Evolutionary conservation across 1,140 invertebrate species (phyloP), one percentile per base, ranked within the genome.

Genomic region (Drosophila gunungcola): DNA sequence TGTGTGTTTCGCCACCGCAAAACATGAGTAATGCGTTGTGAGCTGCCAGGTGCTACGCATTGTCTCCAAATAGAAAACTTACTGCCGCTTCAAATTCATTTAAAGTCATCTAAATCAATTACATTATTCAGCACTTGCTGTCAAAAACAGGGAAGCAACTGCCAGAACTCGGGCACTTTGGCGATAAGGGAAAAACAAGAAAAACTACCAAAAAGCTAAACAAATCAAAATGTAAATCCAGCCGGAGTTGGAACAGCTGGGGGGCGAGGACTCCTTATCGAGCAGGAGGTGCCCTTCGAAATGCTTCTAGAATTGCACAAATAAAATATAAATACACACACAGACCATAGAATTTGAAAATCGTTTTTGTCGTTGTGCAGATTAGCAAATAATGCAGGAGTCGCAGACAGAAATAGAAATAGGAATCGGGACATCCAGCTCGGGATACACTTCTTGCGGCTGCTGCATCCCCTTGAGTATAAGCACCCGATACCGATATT

Each of bases 1-100:
- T 73, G 81, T 48, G 58, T 54, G 52, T 63, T 36, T 45, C 70
- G 73, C 77, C 80, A 69, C 82, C 83, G 63, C 82, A 88, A 83
- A 75, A 85, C 82, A 85, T 85, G 82, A 85, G 82, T 85, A 85
- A 85, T 85, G 82, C 62, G 82, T 63, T 88, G 78, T 7, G 61
- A 54, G 75, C 21, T 46, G 51, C 45, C 82, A 86, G 82, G 83
- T 85, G 78, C 36, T 62, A 43, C 39, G 46, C 79, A 88, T 82
- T 82, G 72, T 74, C 52, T 45, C 55, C 4, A 25, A 49, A 73
- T 72, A 41, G 64, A 49, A 73, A 54, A 53, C 53, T 60, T 73
- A 39, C n/a, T 39, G 6, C 34, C 36, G 39, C 39, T 68, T 42
- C 27, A 43, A 69, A 77, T 78, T 81, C 74, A 74, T 70, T 75